A percentile compares a stretch with the other conserved stretches of the same genome.
Conservation (phyloP, 2,888 invertebrate species). For the Nebria salina region DNA sequence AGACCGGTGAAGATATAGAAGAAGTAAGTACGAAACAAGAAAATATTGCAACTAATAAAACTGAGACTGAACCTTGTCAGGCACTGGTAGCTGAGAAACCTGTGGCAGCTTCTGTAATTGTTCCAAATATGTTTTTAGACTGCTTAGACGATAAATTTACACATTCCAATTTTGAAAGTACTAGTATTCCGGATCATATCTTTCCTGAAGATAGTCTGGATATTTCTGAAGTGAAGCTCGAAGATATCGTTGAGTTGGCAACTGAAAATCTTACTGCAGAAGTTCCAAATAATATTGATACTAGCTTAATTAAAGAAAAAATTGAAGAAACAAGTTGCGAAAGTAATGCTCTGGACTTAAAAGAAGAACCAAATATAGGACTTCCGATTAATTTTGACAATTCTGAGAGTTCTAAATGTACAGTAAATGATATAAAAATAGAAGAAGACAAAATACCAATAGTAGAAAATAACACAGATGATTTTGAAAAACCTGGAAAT, state of each 20-base stretch:
- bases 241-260: neutral
- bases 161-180: neutral
- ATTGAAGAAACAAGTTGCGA: neutral
- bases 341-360: neutral
- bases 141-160: neutral
- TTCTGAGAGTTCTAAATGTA: neutral
- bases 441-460: neutral
- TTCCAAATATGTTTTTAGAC: constrained; percentile 33
- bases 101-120: constrained; percentile 30
- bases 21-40: neutral
- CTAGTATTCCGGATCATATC: neutral
- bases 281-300: neutral
- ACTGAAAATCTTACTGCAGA: neutral
- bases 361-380: neutral
- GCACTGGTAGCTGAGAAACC: neutral
- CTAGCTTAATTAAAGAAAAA: neutral
- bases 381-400: neutral
- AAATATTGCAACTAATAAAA: neutral
- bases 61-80: neutral
- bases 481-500: neutral
- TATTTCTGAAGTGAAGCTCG: neutral
- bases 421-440: neutral
- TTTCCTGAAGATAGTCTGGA: constrained; percentile 11
- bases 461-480: neutral
- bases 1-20: neutral